Evolutionary conservation across 2,113 vertebrate genomes (phyloP).

Genomic region (Pygoscelis antarcticus): DNA sequence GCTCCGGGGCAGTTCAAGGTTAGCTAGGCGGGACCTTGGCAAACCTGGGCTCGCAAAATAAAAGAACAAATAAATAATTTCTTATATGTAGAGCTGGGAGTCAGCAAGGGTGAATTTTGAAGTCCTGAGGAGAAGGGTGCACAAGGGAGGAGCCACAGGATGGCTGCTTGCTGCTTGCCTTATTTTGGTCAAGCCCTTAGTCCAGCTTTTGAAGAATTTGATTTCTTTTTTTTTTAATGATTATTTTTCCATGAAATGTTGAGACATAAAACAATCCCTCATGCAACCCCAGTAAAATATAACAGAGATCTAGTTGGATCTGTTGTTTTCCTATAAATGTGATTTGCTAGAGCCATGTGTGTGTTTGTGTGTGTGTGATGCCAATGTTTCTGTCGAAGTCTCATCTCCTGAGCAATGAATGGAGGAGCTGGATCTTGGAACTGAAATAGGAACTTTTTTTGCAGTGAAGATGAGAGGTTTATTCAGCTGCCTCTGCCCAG

Average conservation of each 20-base stretch:
- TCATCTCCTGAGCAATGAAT: background rate
- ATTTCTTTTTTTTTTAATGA: background rate
- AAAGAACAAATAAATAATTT: background rate
- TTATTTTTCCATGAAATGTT: background rate
- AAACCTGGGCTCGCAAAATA: background rate
- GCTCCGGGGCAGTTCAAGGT: background rate
- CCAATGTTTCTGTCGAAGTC: accelerated
- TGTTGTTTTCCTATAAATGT: background rate
- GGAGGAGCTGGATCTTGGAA: background rate
- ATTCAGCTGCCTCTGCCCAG: background rate
- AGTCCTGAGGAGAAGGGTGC: background rate
- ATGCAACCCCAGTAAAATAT: background rate
- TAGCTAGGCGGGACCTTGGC: background rate
- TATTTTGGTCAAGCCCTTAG: background rate
- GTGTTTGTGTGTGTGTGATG: accelerated
- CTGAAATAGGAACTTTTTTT: background rate
- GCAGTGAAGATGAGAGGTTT: background rate
- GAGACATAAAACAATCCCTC: background rate
- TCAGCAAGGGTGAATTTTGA: background rate
- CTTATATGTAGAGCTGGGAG: background rate
- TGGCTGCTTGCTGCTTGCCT: background rate
- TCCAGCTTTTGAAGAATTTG: background rate
- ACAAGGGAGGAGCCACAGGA: background rate
- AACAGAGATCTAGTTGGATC: background rate
- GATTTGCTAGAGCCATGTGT: background rate